Evolutionary conservation across 2,113 vertebrate species (phyloP).

Genomic region (Pogona vitticeps): DNA sequence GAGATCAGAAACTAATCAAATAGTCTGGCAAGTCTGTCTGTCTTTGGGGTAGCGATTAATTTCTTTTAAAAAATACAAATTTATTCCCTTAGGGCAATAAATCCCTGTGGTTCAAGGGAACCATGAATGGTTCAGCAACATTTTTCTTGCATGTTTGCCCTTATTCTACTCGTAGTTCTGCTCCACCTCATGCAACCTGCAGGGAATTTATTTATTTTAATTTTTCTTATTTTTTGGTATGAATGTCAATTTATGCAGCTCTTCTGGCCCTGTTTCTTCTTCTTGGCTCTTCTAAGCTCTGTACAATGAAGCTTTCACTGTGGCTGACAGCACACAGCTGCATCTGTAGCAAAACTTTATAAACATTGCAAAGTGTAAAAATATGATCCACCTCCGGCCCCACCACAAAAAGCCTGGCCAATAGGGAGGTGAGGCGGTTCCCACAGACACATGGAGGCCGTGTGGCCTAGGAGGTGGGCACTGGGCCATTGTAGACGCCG

Average conservation of each 20-base stretch:
- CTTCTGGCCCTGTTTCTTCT: background rate
- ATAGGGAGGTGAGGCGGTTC: conserved; percentile 22
- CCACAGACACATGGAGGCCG: conserved; percentile 12
- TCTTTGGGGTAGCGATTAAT: background rate
- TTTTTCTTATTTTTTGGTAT: background rate
- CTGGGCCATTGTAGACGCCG: background rate
- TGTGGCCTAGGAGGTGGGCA: background rate
- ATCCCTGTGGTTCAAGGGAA: background rate
- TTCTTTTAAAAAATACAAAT: background rate
- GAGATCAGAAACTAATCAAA: background rate
- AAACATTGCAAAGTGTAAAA: conserved; percentile 28
- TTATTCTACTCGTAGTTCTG: background rate
- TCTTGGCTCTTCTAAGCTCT: background rate
- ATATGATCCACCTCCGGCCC: conserved; percentile 33
- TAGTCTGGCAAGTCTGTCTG: background rate
- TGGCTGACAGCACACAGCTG: background rate
- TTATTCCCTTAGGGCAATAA: background rate
- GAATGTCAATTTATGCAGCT: background rate
- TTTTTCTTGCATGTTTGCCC: background rate
- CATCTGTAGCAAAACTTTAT: background rate
- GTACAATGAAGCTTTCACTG: background rate
- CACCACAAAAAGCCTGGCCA: conserved; percentile 20
- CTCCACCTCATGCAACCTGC: background rate
- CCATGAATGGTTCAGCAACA: background rate
- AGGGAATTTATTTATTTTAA: too few species aligned